These are phyloP conservation scores for Congeria kusceri DNA, from an alignment of 2,888 invertebrate genomes.

Conservation along the genomic window DNA sequence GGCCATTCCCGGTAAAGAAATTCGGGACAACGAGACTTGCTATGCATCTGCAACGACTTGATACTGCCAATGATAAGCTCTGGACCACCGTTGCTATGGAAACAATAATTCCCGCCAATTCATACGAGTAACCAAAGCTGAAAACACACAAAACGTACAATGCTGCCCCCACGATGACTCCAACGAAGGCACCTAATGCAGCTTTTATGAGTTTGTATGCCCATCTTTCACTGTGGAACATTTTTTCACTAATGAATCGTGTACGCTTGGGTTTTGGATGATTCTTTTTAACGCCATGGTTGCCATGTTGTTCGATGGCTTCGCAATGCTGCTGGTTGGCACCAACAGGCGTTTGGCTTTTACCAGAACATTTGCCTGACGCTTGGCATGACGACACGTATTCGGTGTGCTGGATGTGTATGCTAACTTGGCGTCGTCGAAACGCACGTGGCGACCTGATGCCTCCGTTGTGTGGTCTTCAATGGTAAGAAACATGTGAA, in stretches of 20 bases:
- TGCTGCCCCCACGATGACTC: constrained; percentile 45
- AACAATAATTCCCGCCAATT: constrained; percentile 47
- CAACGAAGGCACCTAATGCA: constrained; percentile 48
- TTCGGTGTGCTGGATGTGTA: constrained; percentile 51
- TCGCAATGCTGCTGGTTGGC: background rate
- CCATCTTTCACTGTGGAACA: constrained; percentile 33
- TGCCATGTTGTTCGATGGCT: background rate
- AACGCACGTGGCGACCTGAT: constrained; percentile 26
- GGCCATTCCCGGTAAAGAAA: constrained; percentile 65
- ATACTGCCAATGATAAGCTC: constrained; percentile 53
- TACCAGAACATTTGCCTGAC: constrained; percentile 41
- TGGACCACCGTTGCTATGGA: constrained; percentile 50
- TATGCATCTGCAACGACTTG: constrained; percentile 58
- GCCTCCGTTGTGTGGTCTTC: too few relatives aligned
- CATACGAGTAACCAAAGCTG: constrained; percentile 55
- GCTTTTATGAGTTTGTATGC: constrained; percentile 47
- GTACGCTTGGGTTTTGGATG: constrained; percentile 23
- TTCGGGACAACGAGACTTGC: constrained; percentile 62
- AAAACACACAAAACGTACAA: constrained; percentile 54
- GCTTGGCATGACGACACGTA: constrained; percentile 40
- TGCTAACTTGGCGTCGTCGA: constrained; percentile 30
- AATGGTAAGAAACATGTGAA: too few relatives aligned
- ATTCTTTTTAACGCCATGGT: constrained; percentile 25
- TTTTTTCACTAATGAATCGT: constrained; percentile 31
- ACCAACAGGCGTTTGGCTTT: constrained; percentile 2